These are phyloP conservation scores for Caenorhabditis sp. DNA, from an alignment of 2,888 invertebrate species.

Conservation along the genomic window DNA sequence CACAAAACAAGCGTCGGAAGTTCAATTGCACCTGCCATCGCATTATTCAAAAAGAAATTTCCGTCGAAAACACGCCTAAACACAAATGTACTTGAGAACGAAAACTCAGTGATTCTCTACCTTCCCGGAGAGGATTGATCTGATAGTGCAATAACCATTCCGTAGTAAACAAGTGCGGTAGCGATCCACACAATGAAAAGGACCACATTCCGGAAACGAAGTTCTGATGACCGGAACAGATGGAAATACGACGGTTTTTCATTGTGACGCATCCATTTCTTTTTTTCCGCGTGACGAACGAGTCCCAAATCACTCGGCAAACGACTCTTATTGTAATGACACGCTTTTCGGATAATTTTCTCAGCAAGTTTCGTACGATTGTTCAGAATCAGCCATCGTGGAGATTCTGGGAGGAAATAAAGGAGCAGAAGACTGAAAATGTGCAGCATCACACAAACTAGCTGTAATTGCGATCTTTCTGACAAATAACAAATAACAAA, in stretches of 20 bases:
- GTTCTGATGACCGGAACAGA: conserved; percentile 75
- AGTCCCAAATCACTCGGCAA: conserved; percentile 82
- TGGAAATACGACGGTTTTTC: conserved; percentile 79
- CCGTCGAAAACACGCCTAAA: conserved; percentile 77
- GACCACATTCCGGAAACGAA: conserved; percentile 75
- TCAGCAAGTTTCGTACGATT: conserved; percentile 77
- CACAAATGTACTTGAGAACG: no score
- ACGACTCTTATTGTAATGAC: conserved; percentile 79
- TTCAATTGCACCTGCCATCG: conserved; percentile 81
- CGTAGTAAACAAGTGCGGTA: conserved; percentile 83
- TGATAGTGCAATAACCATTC: conserved; percentile 81
- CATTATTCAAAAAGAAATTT: conserved; percentile 83
- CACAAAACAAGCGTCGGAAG: conserved; percentile 82
- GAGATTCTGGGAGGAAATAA: conserved; percentile 79
- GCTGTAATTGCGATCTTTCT: conserved; percentile 60
- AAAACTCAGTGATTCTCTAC: not conserved
- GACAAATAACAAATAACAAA: not conserved
- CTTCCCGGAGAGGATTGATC: conserved; percentile 78
- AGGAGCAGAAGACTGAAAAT: conserved; percentile 74
- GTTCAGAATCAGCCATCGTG: conserved; percentile 78
- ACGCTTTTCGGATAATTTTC: conserved; percentile 80
- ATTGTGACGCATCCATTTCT: conserved; percentile 78
- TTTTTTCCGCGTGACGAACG: conserved; percentile 78
- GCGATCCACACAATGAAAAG: conserved; percentile 80
- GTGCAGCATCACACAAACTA: conserved; percentile 78